Conservation (phyloP, 2,888 invertebrate species). For the Sinhomidia bicolor region DNA sequence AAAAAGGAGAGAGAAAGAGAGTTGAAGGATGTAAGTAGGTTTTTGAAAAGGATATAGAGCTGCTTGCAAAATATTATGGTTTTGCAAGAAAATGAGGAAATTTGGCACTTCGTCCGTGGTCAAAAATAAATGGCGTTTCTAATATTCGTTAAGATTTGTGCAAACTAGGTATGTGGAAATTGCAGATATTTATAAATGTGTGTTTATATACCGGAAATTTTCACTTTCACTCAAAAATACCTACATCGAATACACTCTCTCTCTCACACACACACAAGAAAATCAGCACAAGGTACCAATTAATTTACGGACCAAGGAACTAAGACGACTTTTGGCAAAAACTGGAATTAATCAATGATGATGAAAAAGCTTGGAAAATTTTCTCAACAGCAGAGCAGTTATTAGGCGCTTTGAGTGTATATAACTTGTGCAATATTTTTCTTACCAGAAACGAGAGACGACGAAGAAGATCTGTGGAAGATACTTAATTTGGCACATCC, state of each 20-base stretch:
- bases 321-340: slow-evolving; percentile 15
- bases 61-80: neutral
- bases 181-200: neutral
- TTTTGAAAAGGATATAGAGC: neutral
- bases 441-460: neutral
- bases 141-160: no score
- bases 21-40: neutral
- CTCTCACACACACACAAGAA: no score
- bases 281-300: neutral
- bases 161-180: no score
- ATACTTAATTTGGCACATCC: slow-evolving; percentile 14
- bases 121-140: neutral
- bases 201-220: neutral
- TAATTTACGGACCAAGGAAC: neutral
- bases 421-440: neutral
- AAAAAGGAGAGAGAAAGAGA: neutral
- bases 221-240: neutral
- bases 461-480: neutral
- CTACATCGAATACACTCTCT: no score
- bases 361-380: slow-evolving; percentile 8
- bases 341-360: slow-evolving; percentile 28
- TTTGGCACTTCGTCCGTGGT: neutral
- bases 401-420: no score
- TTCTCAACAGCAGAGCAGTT: no score
- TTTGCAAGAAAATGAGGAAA: neutral